Base-by-base conservation (phyloP, 2,888 invertebrate genomes). In the Mallateleia sp. region DNA sequence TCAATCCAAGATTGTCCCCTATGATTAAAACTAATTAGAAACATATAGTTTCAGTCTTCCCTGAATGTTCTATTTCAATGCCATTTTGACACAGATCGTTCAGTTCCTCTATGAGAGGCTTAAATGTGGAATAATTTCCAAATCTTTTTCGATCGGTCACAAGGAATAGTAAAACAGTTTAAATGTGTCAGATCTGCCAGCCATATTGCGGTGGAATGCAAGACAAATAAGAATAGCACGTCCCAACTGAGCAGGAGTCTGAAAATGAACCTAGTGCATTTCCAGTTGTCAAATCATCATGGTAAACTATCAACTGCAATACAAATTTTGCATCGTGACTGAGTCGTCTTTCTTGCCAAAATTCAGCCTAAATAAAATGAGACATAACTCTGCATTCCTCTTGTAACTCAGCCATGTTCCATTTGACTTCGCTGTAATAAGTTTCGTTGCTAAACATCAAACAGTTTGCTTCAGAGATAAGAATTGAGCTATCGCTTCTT, bases 241-340 rank as follows among this genome's bases (percentile, higher is more conserved):
- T 72, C 18, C 58, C 72, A 6, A 72, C 24, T 1, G 72, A 14
- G 11, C 58, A 71, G 2, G 18, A 2, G 6, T 11, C 58, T 20
- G 58, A 34, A 24, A 66, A 66, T 7, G 77, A 77, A 14, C 64
- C 77, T 1, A 77, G 34, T 8, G 64, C 25, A 54, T 77, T 77
- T n/a, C 77, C 64, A 11, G 64, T 22, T 50, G 45, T 66, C n/a
- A 47, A 77, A 42, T 77, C 77, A 52, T 77, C 77, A 15, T 34
- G 38, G 34, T 66, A 77, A 9, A 66, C 18, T 8, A 77, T 25
- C 28, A 79, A 15, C 1, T 67, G 78, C 15, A 67, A 42, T 24
- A 79, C 78, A 7, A 47, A 58, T 47, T 47, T 67, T 22, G 34
- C 14, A 20, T 18, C 25, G 38, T 58, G 32, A 20, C 7, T 20